Conservation (phyloP, 2,888 invertebrate genomes). For the Erebia epiphron region DNA sequence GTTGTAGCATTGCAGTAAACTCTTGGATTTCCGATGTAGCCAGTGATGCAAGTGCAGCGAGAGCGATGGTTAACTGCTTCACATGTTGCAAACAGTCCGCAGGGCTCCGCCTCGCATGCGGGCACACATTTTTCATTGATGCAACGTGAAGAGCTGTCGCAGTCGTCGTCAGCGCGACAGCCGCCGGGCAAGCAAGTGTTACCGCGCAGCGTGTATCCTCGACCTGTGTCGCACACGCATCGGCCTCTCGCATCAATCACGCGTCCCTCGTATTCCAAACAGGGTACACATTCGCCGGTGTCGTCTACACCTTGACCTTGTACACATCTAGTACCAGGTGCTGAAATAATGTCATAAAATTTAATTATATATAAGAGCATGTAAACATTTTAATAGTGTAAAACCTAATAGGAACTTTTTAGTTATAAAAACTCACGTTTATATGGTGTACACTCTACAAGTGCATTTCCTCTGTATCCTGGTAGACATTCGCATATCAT, state of each 20-base stretch:
- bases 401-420: not conserved
- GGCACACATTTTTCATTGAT: conserved; percentile 90
- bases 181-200: conserved; percentile 90
- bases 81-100: conserved; percentile 90
- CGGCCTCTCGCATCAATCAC: conserved; percentile 89
- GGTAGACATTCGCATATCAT: conserved; percentile 94
- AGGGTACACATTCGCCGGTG: conserved; percentile 90
- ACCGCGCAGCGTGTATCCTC: conserved; percentile 90
- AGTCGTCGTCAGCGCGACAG: conserved; percentile 88
- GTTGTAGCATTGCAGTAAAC: conserved; percentile 85
- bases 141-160: conserved; percentile 90
- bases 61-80: conserved; percentile 90
- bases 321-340: conserved; percentile 86
- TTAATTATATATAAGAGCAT: not conserved
- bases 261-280: conserved; percentile 87
- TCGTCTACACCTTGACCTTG: conserved; percentile 89
- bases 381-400: not conserved
- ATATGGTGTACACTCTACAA: conserved; percentile 87
- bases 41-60: conserved; percentile 89
- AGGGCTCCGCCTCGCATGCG: conserved; percentile 89
- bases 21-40: conserved; percentile 90
- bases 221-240: conserved; percentile 91
- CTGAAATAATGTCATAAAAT: conserved; percentile 46
- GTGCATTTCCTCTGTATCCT: conserved; percentile 94
- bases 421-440: conserved; percentile 83